Evolutionary conservation across 2,888 invertebrate genomes (phyloP).

Genomic region (Acleris emargana): DNA sequence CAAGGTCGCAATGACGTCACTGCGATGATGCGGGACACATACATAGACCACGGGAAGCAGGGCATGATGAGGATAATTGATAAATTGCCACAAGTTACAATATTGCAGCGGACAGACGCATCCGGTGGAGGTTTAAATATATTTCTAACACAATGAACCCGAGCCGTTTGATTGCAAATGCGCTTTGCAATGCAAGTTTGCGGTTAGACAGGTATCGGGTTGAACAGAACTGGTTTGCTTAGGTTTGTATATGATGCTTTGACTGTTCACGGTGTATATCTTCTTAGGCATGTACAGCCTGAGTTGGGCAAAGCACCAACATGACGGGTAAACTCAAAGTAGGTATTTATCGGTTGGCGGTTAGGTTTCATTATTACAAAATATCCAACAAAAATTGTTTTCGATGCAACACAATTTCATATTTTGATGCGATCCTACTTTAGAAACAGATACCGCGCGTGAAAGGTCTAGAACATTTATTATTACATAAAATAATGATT

Average conservation of each 20-base stretch:
- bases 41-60: constrained; percentile 56
- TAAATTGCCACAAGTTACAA: constrained; percentile 59
- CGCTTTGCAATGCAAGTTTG: constrained; percentile 47
- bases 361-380: no score
- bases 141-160: constrained; percentile 53
- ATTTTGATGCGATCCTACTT: not conserved
- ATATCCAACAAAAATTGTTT: no score
- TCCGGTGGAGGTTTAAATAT: constrained; percentile 60
- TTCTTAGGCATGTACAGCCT: not conserved
- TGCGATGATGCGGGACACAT: constrained; percentile 67
- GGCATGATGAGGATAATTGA: constrained; percentile 61
- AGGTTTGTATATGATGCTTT: not conserved
- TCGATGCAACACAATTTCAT: no score
- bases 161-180: constrained; percentile 58
- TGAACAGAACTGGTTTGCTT: constrained; percentile 60
- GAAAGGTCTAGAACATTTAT: not conserved
- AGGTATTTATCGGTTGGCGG: no score
- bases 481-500: not conserved
- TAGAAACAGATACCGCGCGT: not conserved
- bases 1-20: constrained; percentile 77
- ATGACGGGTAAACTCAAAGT: no score
- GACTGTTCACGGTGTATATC: not conserved
- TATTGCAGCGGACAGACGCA: constrained; percentile 49
- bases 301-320: no score
- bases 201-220: constrained; percentile 41